Base-by-base conservation (phyloP, 2,113 vertebrate genomes). In the Coptodon rendalli region DNA sequence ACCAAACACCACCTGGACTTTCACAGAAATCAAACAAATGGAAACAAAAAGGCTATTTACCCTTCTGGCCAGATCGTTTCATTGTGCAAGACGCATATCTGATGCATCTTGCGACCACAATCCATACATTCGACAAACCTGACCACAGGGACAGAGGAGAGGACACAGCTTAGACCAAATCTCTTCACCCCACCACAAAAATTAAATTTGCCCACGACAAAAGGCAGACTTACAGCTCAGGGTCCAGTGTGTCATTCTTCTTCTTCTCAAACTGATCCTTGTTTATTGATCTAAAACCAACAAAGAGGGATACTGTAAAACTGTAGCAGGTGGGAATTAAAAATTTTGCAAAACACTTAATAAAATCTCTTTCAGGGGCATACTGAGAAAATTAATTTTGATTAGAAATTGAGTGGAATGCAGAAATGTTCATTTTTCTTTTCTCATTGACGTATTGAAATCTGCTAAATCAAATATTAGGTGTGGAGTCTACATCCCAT, bases 191-290 rank as follows among this genome's bases (percentile, higher is more conserved):
- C 17, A 31, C 63, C 63, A 22, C 34, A 22, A 38, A 16, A 36
- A 38, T 11, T 9, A 36, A 16, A 6, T 27, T 24, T 9, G 52
- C 6, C 8, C 56, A 14, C 2, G 8, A 6, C 1, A 6, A 84
- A 29, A 4, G 2, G 14, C 13, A 36, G 89, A 98, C 98, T 97
- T 97, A 99, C 99, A 98, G 94, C 95, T 99, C 99, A 88, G 99
- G 98, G 92, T 99, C 99, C 96, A 99, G 97, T 93, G 97, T 98
- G 96, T 99, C 99, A 52, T 99, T 99, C 94, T 99, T 99, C 94
- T 99, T 98, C 95, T 98, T 99, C 88, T 98, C 98, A 97, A 99
- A 99, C 83, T 99, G 99, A 48, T 99, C 98, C 97, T 99, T 99
- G 95, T 97, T 98, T 94, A 99, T 99, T 0, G 98, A 99, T 91